Base-by-base conservation (phyloP, 2,797 vertebrate species). In the Caiman crocodilus region DNA sequence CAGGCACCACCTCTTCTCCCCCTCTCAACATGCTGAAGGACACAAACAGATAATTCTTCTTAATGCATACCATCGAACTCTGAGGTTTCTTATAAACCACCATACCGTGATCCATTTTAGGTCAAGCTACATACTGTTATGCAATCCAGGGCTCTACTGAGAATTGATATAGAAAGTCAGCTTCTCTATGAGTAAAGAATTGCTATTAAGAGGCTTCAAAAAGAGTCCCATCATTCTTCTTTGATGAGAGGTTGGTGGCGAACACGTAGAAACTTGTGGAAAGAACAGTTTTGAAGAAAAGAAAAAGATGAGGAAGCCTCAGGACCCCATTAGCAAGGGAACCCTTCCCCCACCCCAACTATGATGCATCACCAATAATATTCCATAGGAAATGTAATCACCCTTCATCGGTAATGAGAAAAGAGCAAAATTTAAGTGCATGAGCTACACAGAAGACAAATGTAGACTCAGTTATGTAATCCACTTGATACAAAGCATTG, bases 291-390 rank as follows among this genome's bases (percentile, higher is more conserved):
- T 93, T 90, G 73, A 81, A 67, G 90, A 85, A 91, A 81, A 81
- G 93, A 95, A 94, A 93, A 92, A 84, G 88, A 89, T 94, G 76
- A 92, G 90, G 83, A 89, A 95, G 90, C 85, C 86, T 86, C 94
- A 95, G 64, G 69, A 84, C 90, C 69, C 90, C 69, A 21, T 86
- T 91, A 28, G 7, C 42, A 6, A 56, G 7, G 1, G 2, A 14
- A 11, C 35, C 9, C n/a, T n/a, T 26, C 80, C 42, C 12, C 30
- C 21, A 67, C 60, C 76, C 76, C 76, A 84, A 93, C 58, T 78
- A 84, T 93, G 91, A 94, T 90, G 30, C 89, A 94, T 96, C 80
- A 74, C 82, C 74, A 69, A 89, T 65, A 80, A 32, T 95, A 84
- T 69, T 96, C 89, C 64, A 15, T 63, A 80, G 84, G 87, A 94